Evolutionary conservation across 2,113 vertebrate genomes (phyloP).

Genomic region (Axis porcinus): DNA sequence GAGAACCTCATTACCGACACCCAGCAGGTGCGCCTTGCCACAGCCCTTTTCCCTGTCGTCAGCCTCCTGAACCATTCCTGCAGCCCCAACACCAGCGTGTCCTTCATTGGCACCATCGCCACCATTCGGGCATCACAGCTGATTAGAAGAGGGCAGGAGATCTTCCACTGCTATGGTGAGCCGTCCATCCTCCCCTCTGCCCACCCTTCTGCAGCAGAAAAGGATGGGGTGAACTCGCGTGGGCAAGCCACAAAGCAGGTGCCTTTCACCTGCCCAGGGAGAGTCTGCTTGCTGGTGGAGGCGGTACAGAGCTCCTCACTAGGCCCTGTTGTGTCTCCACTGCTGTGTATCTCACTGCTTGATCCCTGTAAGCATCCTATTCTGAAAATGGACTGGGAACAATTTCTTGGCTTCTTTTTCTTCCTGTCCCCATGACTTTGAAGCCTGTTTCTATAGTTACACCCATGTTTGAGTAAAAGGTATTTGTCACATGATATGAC

Average conservation of each 20-base stretch:
- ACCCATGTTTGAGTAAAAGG: not conserved
- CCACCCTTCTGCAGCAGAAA: not conserved
- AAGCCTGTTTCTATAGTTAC: not conserved
- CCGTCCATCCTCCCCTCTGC: not conserved
- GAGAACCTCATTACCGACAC: conserved; percentile 78
- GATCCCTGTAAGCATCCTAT: not conserved
- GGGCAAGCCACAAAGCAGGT: not conserved
- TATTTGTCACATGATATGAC: not conserved
- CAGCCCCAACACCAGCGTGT: conserved; percentile 89
- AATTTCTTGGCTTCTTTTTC: not conserved
- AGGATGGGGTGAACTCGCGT: not conserved
- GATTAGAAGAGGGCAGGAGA: conserved; percentile 86
- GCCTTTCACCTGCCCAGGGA: not conserved
- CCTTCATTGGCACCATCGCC: conserved; percentile 81
- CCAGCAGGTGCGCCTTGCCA: conserved; percentile 87
- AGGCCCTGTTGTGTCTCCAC: not conserved
- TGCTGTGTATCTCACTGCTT: not conserved
- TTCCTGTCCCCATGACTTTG: not conserved
- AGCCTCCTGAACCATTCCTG: conserved; percentile 97
- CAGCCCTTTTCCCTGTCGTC: conserved; percentile 90
- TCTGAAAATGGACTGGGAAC: not conserved
- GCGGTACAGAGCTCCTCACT: not conserved
- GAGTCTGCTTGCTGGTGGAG: not conserved
- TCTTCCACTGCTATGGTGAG: conserved; percentile 96
- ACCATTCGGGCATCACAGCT: conserved; percentile 83